Base-by-base conservation (phyloP, 1,140 invertebrate species). In the Thaumetopoea pityocampa region DNA sequence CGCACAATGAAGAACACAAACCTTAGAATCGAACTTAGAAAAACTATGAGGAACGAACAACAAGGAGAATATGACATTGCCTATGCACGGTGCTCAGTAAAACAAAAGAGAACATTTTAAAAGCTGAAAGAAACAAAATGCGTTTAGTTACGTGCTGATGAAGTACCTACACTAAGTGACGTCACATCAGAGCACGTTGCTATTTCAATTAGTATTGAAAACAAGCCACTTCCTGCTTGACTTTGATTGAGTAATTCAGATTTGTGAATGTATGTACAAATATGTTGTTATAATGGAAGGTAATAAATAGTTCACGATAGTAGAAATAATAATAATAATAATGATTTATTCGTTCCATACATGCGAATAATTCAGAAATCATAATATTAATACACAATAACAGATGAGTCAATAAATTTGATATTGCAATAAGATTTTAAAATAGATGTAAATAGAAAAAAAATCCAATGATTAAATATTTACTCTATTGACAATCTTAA, bases 91-190 rank as follows among this genome's bases (percentile, higher is more conserved):
- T 49, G 41, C 27, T 67, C 53, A 60, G 10, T 28, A 12, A 64
- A 40, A 70, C 61, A 72, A 79, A 67, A 62, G 59, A 32, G 34
- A 54, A 47, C 52, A 30, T 52, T 66, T 65, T 47, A 51, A 67
- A 68, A 62, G 43, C 62, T 69, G 65, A 80, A 76, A 68, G 73
- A 81, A 79, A 80, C 80, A 81, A 79, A 72, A 70, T 61, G 68
- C 72, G 74, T 76, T 74, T 73, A 76, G 72, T 65, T 53, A 34
- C 65, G 44, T 66, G 56, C 34, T 76, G 67, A 78, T 69, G 62
- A 68, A 35, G 29, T 20, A 30, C 34, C 26, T 28, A 3, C 34
- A 32, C 9, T 15, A 34, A 15, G 11, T 6, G 40, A 19, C 22
- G 14, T 0, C 11, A 15, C 12, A 20, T 19, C 18, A 12, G 37